Base-by-base conservation (phyloP, 1,140 invertebrate species). In the Sitodiplosis mosellana region DNA sequence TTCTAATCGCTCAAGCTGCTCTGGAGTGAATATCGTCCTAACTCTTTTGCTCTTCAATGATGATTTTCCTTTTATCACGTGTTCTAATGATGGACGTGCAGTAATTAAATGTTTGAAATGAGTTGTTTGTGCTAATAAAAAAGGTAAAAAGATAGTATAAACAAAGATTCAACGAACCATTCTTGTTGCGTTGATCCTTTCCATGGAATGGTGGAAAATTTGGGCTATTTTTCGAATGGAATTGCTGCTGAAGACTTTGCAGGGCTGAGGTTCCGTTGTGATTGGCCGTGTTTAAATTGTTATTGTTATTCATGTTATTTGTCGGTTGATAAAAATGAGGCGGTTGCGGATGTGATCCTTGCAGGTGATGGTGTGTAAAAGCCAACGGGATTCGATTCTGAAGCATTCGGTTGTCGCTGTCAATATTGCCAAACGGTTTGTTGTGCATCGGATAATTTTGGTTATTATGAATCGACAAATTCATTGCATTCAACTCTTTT, bases 21-120 rank as follows among this genome's bases (percentile, higher is more conserved):
- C 88, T 0, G 86, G 83, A 0, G 90, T 95, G 66, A 95, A 96
- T 48, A 94, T 94, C 0, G 91, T 96, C 21, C 92, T 69, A 10
- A 93, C 86, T 48, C 91, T 67, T 67, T 94, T 94, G 49, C 60
- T 64, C 49, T 64, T 64, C 19, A 64, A 47, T 2, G 61, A 57
- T 21, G 57, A 60, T 36, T 64, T 64, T 46, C 27, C 27, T 10
- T 27, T 27, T 27, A 27, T 27, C 10, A 10, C 27, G 27, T 27
- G 27, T 27, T 27, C 27, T 27, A 27, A n/a, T n/a, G n/a, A n/a
- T n/a, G n/a, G n/a, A n/a, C n/a, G n/a, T 27, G 27, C 10, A 27
- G n/a, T 27, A 27, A 27, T 27, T 5, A 27, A 27, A 27, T 27
- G 27, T 3, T 27, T 10, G 27, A 27, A 27, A 27, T 27, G 27